Conservation (phyloP, 2,797 vertebrate species). For the Setipinna tenuifilis region DNA sequence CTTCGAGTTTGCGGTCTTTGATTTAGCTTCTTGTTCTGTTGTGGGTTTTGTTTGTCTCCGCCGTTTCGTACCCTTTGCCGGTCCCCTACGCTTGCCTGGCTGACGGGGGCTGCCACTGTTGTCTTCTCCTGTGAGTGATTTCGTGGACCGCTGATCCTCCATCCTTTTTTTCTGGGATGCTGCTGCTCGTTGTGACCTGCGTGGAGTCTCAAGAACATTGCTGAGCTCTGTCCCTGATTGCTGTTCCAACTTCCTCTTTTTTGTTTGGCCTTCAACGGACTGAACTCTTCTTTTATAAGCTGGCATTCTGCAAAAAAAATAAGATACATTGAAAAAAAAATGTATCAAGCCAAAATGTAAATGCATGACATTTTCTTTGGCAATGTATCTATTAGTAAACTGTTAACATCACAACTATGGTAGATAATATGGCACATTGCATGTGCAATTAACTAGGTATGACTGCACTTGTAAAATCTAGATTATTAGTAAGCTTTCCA, state of each 20-base stretch:
- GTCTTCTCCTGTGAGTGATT: constrained; percentile 59
- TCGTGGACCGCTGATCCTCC: constrained; percentile 66
- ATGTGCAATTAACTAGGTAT: background rate
- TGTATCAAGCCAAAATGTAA: background rate
- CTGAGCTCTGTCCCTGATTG: constrained; percentile 50
- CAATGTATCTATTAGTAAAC: background rate
- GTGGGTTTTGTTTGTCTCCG: constrained; percentile 62
- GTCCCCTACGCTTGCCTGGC: constrained; percentile 60
- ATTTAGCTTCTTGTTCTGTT: constrained; percentile 29
- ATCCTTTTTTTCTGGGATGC: constrained; percentile 57
- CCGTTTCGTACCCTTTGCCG: constrained; percentile 68
- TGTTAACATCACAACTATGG: background rate
- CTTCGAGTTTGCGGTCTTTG: constrained; percentile 24
- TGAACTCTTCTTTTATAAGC: constrained; percentile 73
- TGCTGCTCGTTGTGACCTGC: constrained; percentile 61
- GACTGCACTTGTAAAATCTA: too few species aligned
- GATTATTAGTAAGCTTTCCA: too few species aligned
- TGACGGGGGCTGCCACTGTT: constrained; percentile 56
- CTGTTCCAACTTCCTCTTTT: constrained; percentile 72
- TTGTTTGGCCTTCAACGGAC: constrained; percentile 68
- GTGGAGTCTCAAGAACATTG: constrained; percentile 55
- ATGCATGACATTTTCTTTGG: background rate
- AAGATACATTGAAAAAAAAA: background rate
- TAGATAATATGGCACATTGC: background rate
- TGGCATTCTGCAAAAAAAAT: constrained; percentile 72